Base-by-base conservation (phyloP, 1,140 invertebrate species). In the Camponotus vicinus region DNA sequence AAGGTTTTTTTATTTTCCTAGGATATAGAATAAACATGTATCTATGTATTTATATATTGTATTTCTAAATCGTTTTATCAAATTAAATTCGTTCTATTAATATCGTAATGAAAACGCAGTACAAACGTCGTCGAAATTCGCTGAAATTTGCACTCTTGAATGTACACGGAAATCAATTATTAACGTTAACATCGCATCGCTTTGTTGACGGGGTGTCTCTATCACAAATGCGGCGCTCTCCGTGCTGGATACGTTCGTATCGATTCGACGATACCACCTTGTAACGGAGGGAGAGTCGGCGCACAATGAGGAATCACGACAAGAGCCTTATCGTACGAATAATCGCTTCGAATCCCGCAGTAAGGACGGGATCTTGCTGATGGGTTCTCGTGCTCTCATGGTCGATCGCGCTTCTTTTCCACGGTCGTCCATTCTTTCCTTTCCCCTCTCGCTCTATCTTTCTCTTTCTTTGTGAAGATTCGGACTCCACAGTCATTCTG, bases 131-230 rank as follows among this genome's bases (percentile, higher is more conserved):
- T 69, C n/a, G 40, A 49, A 45, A 83, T 66, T 64, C 89, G 55
- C 27, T 73, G 55, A 63, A 83, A 83, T 73, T 61, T 67, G 27
- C 55, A 37, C 66, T 69, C 79, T 73, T 45, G 55, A 61, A 61
- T 61, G 69, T 73, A 83, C 40, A 49, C 40, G 79, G 79, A 83
- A 83, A 83, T 83, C 55, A 83, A 83, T 83, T 73, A 83, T 83
- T 83, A 83, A 83, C 69, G 57, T 73, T 83, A 83, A 83, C 79
- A 73, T 92, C 92, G 92, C 61, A 32, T 64, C 61, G 61, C 61
- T 64, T 95, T 94, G 92, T 93, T 93, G 92, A 92, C 86, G 89
- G 85, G 37, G 88, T 63, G 37, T 70, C 64, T 59, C 78, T 80
- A 80, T 71, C 78, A 45, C 52, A 71, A 82, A 71, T 55, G 67